These are phyloP conservation scores for Proteles cristata DNA, from an alignment of 2,113 vertebrate species.

Conservation along the genomic window DNA sequence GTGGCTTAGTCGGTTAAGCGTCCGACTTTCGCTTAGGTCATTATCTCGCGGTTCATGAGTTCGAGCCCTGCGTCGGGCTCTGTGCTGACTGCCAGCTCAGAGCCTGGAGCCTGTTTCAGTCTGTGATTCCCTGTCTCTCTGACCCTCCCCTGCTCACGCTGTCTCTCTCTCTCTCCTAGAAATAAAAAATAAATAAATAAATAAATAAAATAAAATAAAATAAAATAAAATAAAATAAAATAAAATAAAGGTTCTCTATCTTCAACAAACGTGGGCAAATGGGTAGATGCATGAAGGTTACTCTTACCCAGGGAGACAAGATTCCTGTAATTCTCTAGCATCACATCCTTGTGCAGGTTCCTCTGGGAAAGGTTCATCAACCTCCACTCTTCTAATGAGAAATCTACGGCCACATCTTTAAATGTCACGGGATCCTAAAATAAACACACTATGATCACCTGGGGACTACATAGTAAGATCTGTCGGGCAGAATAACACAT, in stretches of 20 bases:
- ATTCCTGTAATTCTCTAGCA: constrained; percentile 77
- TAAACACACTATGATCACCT: constrained; percentile 15
- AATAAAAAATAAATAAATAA: no score
- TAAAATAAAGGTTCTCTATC: not conserved
- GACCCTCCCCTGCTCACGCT: no score
- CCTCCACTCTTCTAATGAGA: constrained; percentile 68
- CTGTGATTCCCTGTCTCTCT: no score
- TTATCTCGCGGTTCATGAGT: no score
- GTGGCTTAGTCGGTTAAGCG: no score
- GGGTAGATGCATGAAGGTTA: not conserved
- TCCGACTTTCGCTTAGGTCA: no score
- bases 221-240: no score
- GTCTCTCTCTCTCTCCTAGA: no score
- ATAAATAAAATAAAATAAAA: no score
- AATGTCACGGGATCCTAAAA: constrained; percentile 74
- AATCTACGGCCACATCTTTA: constrained; percentile 73
- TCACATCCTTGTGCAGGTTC: constrained; percentile 68
- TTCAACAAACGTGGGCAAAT: not conserved
- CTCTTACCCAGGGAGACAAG: constrained; percentile 69
- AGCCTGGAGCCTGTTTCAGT: no score
- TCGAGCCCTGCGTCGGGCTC: no score
- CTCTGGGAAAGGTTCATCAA: constrained; percentile 68
- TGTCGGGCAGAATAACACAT: constrained; percentile 19
- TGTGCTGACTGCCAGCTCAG: no score
- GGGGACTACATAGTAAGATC: not conserved